Conservation (phyloP, 2,888 invertebrate genomes). For the Rhabditophanes sp. region DNA sequence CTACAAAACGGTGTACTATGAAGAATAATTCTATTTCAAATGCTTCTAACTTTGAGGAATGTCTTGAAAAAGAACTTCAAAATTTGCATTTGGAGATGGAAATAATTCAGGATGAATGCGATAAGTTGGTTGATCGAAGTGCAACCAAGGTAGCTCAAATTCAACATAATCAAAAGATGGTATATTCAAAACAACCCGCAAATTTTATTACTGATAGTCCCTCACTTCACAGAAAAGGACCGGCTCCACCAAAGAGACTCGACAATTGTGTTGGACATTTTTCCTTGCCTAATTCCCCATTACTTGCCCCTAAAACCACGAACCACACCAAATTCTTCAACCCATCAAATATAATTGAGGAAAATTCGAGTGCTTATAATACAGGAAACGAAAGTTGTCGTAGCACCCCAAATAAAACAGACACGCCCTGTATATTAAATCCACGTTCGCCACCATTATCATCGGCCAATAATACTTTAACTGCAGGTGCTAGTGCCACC, state of each 20-base stretch:
- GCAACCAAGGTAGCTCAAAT: slow-evolving; percentile 3
- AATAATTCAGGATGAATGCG: slow-evolving; percentile 52
- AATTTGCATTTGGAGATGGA: slow-evolving; percentile 53
- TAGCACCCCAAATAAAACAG: slow-evolving; percentile 45
- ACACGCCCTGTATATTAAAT: slow-evolving; percentile 1
- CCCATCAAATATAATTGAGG: no score
- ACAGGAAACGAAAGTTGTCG: slow-evolving; percentile 60
- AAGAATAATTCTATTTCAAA: no score
- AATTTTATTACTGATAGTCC: no score
- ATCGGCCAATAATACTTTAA: background rate
- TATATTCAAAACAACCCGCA: no score
- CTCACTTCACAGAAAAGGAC: background rate
- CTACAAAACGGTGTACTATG: no score
- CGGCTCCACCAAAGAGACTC: background rate
- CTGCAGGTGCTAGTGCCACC: background rate
- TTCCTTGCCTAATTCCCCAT: no score
- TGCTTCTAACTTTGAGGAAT: slow-evolving; percentile 1
- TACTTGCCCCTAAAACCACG: no score
- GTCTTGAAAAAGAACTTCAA: slow-evolving; percentile 47
- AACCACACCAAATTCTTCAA: no score
- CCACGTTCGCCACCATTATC: no score
- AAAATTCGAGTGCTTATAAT: slow-evolving; percentile 60
- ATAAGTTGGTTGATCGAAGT: slow-evolving; percentile 42
- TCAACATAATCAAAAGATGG: no score
- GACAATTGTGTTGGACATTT: no score